Base-by-base conservation (phyloP, 1,140 invertebrate genomes). In the Panulirus ornatus region DNA sequence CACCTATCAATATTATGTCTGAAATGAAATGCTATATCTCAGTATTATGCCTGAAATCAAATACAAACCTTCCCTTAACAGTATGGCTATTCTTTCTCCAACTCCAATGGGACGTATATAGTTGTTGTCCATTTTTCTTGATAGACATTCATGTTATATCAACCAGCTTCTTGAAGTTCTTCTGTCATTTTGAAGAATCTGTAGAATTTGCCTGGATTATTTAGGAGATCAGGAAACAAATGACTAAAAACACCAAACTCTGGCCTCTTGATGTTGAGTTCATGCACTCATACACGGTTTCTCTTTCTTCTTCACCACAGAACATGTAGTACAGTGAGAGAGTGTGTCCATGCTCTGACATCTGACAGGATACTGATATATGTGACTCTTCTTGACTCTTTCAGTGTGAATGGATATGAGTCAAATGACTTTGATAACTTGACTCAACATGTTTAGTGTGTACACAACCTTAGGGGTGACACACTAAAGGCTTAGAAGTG, bases 191-290 rank as follows among this genome's bases (percentile, higher is more conserved):
- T 54, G 79, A 83, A 83, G 54, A 83, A 1, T 58, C 47, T 58
- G 47, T 27, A 58, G 51, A 42, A n/a, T n/a, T n/a, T n/a, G n/a
- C n/a, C n/a, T n/a, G n/a, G n/a, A n/a, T 79, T 79, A 42, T 79
- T 19, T 40, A 42, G 16, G 6, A 79, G 1, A 58, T 63, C 36
- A 38, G 79, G 1, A 83, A 54, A 83, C 79, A 83, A 1, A 63
- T 83, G 79, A 58, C 51, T 58, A 83, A 58, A 54, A 27, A n/a
- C n/a, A n/a, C n/a, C n/a, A n/a, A n/a, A n/a, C n/a, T n/a, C n/a
- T n/a, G n/a, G n/a, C n/a, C n/a, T 83, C 79, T 83, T 83, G 79
- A n/a, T 83, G 79, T 63, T 83, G 79, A 82, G 79, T 58, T 83
- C 47, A 54, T 58, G 79, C 79, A 34, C 79, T 19, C 3, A 82